These are phyloP conservation scores for Gymnothorax javanicus DNA, from an alignment of 2,797 vertebrate genomes.

Conservation along the genomic window DNA sequence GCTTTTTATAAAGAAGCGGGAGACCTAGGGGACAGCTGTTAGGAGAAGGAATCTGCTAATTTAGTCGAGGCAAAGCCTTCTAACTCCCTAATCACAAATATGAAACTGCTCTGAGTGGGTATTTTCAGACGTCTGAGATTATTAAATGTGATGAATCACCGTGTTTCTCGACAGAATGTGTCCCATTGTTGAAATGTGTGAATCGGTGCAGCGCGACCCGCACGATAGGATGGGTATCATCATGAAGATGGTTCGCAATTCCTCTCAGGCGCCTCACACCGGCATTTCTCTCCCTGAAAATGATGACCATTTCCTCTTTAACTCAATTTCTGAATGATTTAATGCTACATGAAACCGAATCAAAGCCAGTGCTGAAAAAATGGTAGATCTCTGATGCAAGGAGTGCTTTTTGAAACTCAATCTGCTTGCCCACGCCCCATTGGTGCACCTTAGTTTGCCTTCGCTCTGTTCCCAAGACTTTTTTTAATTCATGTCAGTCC, in stretches of 20 bases:
- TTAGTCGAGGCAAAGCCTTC: slow-evolving; percentile 67
- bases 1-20: slow-evolving; percentile 1
- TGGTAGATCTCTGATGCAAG: slow-evolving; percentile 54
- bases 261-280: slow-evolving; percentile 61
- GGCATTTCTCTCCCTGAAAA: slow-evolving; percentile 62
- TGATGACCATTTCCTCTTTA: slow-evolving; percentile 74
- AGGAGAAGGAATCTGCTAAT: slow-evolving; percentile 51
- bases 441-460: slow-evolving; percentile 46
- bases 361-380: slow-evolving; percentile 60
- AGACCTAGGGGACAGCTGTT: slow-evolving; percentile 24
- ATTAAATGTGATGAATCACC: slow-evolving; percentile 78
- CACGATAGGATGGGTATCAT: slow-evolving; percentile 76
- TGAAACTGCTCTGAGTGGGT: slow-evolving; percentile 66
- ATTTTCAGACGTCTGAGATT: slow-evolving; percentile 69
- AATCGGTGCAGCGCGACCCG: slow-evolving; percentile 70
- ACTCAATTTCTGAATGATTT: slow-evolving; percentile 77
- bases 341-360: slow-evolving; percentile 71
- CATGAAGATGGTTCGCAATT: slow-evolving; percentile 70
- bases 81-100: slow-evolving; percentile 61
- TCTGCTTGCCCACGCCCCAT: slow-evolving; percentile 32
- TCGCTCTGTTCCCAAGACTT: slow-evolving; percentile 29
- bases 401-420: slow-evolving; percentile 49
- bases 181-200: slow-evolving; percentile 68
- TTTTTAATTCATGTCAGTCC: slow-evolving; percentile 46
- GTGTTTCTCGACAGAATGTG: slow-evolving; percentile 71